phyloP scores from a whole-genome alignment of 2,888 invertebrate genomes.

The Leptinotarsa rubiginosa region DNA sequence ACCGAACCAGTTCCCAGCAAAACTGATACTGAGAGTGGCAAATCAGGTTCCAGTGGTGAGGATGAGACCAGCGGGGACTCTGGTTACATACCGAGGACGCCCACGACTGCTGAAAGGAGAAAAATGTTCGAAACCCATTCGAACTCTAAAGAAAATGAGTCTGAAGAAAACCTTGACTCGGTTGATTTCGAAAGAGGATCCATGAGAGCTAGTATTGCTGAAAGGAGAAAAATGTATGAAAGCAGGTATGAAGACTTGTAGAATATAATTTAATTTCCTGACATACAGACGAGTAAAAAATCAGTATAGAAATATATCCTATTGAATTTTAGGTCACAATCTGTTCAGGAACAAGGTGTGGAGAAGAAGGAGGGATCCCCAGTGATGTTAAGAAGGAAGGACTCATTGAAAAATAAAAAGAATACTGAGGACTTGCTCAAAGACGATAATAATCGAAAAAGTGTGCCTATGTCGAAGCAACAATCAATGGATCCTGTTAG shows the following conservation, averaged over 20 bases:
- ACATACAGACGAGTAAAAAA: not conserved
- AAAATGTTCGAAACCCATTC: slow-evolving; percentile 74
- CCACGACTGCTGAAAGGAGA: slow-evolving; percentile 83
- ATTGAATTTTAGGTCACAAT: slow-evolving; percentile 33
- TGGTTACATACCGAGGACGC: slow-evolving; percentile 79
- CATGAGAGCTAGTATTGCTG: slow-evolving; percentile 79
- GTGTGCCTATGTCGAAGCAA: slow-evolving; percentile 66
- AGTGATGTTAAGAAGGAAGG: slow-evolving; percentile 78
- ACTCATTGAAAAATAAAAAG: slow-evolving; percentile 75
- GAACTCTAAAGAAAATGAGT: slow-evolving; percentile 61
- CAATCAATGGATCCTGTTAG: slow-evolving; percentile 68
- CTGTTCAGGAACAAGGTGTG: slow-evolving; percentile 56
- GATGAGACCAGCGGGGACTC: slow-evolving; percentile 74
- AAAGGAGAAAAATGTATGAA: slow-evolving; percentile 82
- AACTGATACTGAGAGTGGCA: slow-evolving; percentile 68
- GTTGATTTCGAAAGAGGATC: slow-evolving; percentile 73
- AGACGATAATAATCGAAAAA: slow-evolving; percentile 66
- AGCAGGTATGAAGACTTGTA: slow-evolving; percentile 29
- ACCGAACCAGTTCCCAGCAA: slow-evolving; percentile 28
- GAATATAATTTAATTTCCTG: too few relatives aligned
- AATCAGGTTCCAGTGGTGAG: slow-evolving; percentile 73
- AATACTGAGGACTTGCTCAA: slow-evolving; percentile 66
- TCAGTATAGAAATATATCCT: not conserved
- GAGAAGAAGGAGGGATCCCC: slow-evolving; percentile 78
- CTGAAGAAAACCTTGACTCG: slow-evolving; percentile 66